phyloP scores from a whole-genome alignment of 35 echinoderm and acorn worm species.

The Apostichopus parvimensis region DNA sequence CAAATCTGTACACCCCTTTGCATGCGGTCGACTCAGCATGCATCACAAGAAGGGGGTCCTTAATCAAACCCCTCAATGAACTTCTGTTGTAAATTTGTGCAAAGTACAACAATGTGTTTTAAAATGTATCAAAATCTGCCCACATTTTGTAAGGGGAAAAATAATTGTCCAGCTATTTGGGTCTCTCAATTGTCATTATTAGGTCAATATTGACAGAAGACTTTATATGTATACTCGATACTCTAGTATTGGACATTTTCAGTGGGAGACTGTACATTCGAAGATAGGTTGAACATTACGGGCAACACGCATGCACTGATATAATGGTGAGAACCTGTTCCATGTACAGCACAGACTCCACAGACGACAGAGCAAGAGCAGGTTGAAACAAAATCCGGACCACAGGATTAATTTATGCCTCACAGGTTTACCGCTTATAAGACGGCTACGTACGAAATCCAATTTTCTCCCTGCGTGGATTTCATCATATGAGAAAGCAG shows the following conservation, averaged over 20 bases:
- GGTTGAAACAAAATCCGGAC: slow-evolving; percentile 6
- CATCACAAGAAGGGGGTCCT: neutral
- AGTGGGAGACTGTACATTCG: too few relatives aligned
- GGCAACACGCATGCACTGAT: neutral
- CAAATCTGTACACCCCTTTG: neutral
- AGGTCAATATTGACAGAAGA: too few relatives aligned
- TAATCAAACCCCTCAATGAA: neutral
- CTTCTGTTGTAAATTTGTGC: neutral
- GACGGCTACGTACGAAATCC: neutral
- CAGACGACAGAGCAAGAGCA: neutral
- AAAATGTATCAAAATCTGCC: neutral
- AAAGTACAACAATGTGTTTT: neutral
- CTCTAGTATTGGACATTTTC: too few relatives aligned
- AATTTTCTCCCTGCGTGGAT: slow-evolving; percentile 23
- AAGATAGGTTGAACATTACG: neutral
- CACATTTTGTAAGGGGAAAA: neutral
- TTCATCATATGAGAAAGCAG: neutral
- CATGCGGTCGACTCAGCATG: neutral
- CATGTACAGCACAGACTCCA: neutral
- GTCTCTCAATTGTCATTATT: too few relatives aligned
- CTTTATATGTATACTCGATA: too few relatives aligned
- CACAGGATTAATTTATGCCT: slow-evolving; percentile 42
- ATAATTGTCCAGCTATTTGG: too few relatives aligned
- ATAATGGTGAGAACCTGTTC: neutral
- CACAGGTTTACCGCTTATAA: slow-evolving; percentile 23